Conservation (phyloP, 2,113 vertebrate species). For the Myotis davidii region DNA sequence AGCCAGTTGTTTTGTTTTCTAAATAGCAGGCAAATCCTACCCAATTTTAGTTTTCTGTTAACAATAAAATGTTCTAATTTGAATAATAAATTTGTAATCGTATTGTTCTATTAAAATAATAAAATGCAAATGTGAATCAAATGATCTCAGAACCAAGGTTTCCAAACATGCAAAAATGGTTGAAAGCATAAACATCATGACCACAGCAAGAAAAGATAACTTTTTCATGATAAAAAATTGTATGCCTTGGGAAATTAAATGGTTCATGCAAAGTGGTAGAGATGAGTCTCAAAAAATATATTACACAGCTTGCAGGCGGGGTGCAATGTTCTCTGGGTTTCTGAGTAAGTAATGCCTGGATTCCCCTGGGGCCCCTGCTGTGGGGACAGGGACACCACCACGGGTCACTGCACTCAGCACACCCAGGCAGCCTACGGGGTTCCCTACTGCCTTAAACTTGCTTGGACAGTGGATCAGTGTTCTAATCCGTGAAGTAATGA, state of each 20-base stretch:
- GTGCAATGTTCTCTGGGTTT: rapidly evolving
- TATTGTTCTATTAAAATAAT: not conserved
- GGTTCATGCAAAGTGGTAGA: not conserved
- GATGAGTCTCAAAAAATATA: not conserved
- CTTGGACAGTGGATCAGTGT: not conserved
- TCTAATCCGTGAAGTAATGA: not conserved
- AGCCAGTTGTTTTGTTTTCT: not conserved
- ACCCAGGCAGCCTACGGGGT: not conserved
- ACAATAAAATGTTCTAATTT: not conserved
- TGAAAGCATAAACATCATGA: not conserved
- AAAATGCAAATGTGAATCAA: slow-evolving; percentile 18
- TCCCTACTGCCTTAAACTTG: not conserved
- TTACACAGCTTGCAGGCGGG: not conserved
- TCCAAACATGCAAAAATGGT: not conserved
- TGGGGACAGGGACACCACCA: not conserved
- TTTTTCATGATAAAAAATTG: not conserved
- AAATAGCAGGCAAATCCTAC: not conserved
- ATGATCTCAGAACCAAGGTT: not conserved
- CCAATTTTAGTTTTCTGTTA: not conserved
- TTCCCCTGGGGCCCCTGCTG: not conserved
- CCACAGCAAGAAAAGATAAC: not conserved
- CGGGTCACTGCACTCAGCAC: rapidly evolving
- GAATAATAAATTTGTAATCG: not conserved
- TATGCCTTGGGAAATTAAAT: not conserved
- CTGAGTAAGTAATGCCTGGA: not conserved